Conservation (phyloP, 1,140 invertebrate species). For the Asbolus verrucosus region DNA sequence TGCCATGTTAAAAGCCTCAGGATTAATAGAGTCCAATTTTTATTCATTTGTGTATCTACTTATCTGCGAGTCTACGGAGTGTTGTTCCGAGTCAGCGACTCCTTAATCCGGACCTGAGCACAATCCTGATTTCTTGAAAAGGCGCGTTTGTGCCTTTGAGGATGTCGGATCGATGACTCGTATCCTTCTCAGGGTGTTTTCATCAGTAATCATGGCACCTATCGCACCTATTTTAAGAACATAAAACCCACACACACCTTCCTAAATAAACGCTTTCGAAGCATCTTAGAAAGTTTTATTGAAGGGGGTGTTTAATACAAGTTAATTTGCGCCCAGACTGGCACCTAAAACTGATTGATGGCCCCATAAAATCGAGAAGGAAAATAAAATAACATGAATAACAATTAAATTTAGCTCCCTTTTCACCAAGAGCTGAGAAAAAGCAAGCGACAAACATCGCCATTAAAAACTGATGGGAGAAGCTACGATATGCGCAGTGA, state of each 20-base stretch:
- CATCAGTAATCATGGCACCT: slow-evolving; percentile 37
- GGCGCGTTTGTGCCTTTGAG: slow-evolving; percentile 21
- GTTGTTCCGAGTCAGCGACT: too few species aligned
- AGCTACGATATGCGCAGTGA: too few species aligned
- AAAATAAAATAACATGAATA: slow-evolving; percentile 33
- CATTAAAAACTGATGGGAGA: too few species aligned
- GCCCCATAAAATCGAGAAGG: slow-evolving; percentile 1
- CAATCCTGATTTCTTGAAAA: slow-evolving; percentile 26
- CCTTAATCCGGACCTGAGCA: background rate
- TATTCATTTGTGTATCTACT: too few species aligned
- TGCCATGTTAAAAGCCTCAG: too few species aligned
- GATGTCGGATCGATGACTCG: slow-evolving; percentile 22
- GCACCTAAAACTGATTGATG: slow-evolving; percentile 12
- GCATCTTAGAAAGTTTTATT: slow-evolving; percentile 32
- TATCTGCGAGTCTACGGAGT: too few species aligned
- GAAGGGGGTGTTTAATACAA: slow-evolving; percentile 34
- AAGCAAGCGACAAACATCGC: too few species aligned
- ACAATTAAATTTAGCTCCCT: too few species aligned
- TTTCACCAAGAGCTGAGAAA: too few species aligned
- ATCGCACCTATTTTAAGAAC: slow-evolving; percentile 32
- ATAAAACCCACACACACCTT: slow-evolving; percentile 36
- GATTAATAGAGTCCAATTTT: too few species aligned
- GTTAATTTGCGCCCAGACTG: slow-evolving; percentile 9
- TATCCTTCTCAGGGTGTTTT: slow-evolving; percentile 37
- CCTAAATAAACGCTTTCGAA: slow-evolving; percentile 33